phyloP scores from a whole-genome alignment of 1,140 invertebrate species.

The Polypedilum pembai region DNA sequence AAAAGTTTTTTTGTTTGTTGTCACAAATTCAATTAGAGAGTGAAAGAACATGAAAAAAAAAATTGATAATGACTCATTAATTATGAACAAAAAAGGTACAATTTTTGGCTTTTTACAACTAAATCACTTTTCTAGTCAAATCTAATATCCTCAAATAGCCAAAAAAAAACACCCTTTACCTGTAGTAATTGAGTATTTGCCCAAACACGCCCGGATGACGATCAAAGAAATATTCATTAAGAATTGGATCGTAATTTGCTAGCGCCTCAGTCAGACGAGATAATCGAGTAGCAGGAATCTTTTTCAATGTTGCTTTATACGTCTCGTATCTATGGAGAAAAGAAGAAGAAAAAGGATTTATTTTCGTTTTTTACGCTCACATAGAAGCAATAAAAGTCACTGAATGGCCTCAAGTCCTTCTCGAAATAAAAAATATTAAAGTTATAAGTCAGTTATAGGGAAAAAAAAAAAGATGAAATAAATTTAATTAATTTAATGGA shows the following conservation, averaged over 20 bases:
- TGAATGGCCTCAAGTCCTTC: too few species aligned
- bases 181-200: constrained; percentile 85
- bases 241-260: constrained; percentile 90
- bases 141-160: neutral
- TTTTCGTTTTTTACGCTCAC: constrained; percentile 37
- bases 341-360: neutral
- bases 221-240: constrained; percentile 99
- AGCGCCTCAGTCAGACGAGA: constrained; percentile 82
- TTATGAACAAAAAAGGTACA: constrained; percentile 1
- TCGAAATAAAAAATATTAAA: too few species aligned
- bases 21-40: neutral
- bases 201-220: constrained; percentile 96
- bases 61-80: constrained; percentile 7
- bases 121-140: neutral
- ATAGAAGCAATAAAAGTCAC: neutral
- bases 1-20: neutral
- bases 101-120: constrained; percentile 4
- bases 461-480: too few species aligned
- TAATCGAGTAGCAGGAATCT: constrained; percentile 87
- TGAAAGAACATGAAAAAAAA: neutral
- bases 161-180: constrained; percentile 44
- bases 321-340: constrained; percentile 72
- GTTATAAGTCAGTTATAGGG: too few species aligned
- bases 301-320: constrained; percentile 86
- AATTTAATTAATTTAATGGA: too few species aligned